A percentile compares a stretch with the other conserved stretches of the same genome.
Conservation (phyloP, 64 coral and sea anemone species). For the Exaiptasia diaphana region DNA sequence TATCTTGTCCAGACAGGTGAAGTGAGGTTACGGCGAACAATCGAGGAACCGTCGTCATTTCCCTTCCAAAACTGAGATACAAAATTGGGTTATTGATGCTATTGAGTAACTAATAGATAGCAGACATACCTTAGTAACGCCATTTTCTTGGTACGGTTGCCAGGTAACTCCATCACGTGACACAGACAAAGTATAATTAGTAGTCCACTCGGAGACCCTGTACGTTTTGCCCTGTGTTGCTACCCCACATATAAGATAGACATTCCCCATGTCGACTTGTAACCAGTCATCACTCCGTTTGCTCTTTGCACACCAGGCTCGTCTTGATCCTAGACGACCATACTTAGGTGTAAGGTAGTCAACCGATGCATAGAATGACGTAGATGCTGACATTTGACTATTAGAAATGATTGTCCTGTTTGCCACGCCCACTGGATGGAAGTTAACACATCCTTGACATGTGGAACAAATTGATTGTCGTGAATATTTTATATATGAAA, state of each 20-base stretch:
- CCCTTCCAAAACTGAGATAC: neutral
- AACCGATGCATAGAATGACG: neutral
- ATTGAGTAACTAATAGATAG: neutral
- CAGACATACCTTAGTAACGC: neutral
- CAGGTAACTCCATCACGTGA: constrained; percentile 9
- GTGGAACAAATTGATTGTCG: too few species aligned
- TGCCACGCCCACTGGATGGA: constrained; percentile 10
- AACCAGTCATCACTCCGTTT: constrained; percentile 22
- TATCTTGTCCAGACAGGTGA: neutral
- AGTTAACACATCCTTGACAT: neutral
- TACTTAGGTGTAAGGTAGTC: constrained; percentile 11
- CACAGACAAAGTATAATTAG: neutral
- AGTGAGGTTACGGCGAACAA: neutral
- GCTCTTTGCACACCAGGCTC: constrained; percentile 18
- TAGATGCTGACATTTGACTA: constrained; percentile 9
- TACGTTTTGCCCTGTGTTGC: constrained; percentile 28
- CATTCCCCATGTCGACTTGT: constrained; percentile 27
- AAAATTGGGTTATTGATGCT: neutral
- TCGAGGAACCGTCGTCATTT: neutral
- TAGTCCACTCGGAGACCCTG: constrained; percentile 1
- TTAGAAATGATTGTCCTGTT: constrained; percentile 14
- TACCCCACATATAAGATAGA: constrained; percentile 10
- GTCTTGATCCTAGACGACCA: neutral
- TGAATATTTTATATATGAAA: too few species aligned
- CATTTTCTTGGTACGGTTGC: neutral